Conservation (phyloP, 2,113 vertebrate genomes). For the Emydura subglobosa region DNA sequence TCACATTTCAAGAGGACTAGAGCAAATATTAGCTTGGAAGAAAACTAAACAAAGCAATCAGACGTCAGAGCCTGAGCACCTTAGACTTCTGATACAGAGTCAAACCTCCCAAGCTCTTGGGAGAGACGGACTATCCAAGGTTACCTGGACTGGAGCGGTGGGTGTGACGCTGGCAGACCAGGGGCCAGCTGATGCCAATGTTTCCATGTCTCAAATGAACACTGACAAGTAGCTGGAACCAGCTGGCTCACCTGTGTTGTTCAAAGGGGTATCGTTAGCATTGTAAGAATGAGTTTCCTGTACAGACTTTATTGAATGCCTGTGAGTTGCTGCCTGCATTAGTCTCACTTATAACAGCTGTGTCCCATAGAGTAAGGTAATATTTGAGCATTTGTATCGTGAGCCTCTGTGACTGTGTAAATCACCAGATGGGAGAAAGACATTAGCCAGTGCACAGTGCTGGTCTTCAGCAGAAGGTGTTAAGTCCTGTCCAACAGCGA, state of each 20-base stretch:
- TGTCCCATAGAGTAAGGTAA: background rate
- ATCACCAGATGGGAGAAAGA: too few relatives aligned
- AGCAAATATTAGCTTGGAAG: conserved; percentile 23
- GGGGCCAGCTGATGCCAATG: background rate
- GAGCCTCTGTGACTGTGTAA: background rate
- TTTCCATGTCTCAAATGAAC: background rate
- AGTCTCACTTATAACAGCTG: background rate
- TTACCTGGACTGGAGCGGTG: background rate
- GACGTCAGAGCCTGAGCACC: background rate
- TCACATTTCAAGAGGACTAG: conserved; percentile 27
- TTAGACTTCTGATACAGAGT: background rate
- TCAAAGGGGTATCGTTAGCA: background rate
- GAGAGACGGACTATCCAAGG: background rate
- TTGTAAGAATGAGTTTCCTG: background rate
- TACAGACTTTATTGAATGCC: background rate
- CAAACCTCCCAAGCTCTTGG: background rate
- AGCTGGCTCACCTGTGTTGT: background rate
- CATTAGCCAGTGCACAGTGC: background rate
- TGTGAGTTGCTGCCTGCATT: background rate
- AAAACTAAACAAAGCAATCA: conserved; percentile 37
- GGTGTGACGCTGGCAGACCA: background rate
- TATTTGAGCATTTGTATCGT: background rate
- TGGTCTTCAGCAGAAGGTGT: background rate
- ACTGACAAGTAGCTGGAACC: background rate
- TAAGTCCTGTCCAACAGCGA: background rate